Percentiles rank a stretch among this genome's conserved stretches.
These are phyloP conservation scores for Temnothorax longispinosus DNA, from an alignment of 1,140 invertebrate genomes.

Conservation along the genomic window DNA sequence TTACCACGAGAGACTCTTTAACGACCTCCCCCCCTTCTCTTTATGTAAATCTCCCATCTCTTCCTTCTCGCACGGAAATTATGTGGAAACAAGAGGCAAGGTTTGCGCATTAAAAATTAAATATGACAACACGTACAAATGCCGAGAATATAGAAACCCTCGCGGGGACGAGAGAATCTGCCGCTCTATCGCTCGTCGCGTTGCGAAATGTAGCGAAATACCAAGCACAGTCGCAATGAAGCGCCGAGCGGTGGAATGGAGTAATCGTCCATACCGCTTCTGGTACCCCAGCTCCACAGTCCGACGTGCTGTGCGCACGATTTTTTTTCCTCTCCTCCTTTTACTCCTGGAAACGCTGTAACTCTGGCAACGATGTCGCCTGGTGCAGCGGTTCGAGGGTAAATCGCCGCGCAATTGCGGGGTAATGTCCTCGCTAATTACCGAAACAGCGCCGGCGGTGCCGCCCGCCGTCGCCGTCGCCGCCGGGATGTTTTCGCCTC, in stretches of 20 bases:
- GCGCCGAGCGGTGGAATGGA: constrained; percentile 9
- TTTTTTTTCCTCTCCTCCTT: not conserved
- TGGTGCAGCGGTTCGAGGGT: constrained; percentile 19
- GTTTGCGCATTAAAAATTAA: constrained; percentile 45
- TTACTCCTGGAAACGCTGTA: not conserved
- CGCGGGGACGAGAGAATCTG: not conserved
- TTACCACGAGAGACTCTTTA: not conserved
- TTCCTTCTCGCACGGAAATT: not conserved
- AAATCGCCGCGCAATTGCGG: constrained; percentile 44
- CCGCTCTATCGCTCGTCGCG: constrained; percentile 11
- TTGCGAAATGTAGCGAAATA: not conserved
- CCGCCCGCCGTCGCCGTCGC: not conserved
- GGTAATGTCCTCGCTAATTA: constrained; percentile 61
- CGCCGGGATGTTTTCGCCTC: constrained; percentile 25
- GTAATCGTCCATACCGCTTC: constrained; percentile 27
- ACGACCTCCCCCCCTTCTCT: not conserved
- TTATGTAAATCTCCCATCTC: not conserved
- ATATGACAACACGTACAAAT: constrained; percentile 23
- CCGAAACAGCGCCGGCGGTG: constrained; percentile 11
- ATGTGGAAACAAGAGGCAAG: not conserved
- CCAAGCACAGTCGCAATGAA: not conserved
- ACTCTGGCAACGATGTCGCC: not conserved
- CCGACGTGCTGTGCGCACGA: not conserved
- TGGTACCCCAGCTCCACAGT: not conserved
- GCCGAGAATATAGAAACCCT: not conserved